Evolutionary conservation across 2,113 vertebrate species (phyloP).

Genomic region (Gambusia affinis): DNA sequence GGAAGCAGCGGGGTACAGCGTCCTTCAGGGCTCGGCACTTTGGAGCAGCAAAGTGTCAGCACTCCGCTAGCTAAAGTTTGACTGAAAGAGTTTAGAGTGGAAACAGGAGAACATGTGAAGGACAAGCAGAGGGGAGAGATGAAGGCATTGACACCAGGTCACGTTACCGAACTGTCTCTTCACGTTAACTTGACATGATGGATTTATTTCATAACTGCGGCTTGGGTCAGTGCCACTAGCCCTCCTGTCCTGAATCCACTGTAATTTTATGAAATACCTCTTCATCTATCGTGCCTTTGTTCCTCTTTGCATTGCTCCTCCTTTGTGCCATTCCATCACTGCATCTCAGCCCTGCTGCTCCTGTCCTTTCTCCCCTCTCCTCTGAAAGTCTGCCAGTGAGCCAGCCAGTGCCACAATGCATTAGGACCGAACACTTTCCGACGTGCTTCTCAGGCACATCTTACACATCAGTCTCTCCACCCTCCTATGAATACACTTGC

Average conservation of each 20-base stretch:
- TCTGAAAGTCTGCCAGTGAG: constrained; percentile 71
- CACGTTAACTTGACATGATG: constrained; percentile 31
- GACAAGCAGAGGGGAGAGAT: constrained; percentile 40
- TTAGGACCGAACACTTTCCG: constrained; percentile 68
- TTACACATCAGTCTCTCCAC: constrained; percentile 44
- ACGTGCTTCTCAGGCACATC: constrained; percentile 66
- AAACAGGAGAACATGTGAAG: constrained; percentile 29
- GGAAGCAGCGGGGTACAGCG: constrained; percentile 52
- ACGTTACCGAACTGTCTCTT: constrained; percentile 29
- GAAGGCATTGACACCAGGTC: constrained; percentile 23
- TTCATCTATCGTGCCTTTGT: constrained; percentile 48
- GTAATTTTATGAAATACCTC: constrained; percentile 39
- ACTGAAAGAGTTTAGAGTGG: constrained; percentile 28
- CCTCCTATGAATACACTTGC: constrained; percentile 18
- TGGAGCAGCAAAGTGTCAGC: constrained; percentile 46
- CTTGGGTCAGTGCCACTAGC: constrained; percentile 23
- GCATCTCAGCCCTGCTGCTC: constrained; percentile 45
- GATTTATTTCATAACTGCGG: constrained; percentile 31
- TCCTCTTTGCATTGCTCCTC: constrained; percentile 25
- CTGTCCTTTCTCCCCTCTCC: constrained; percentile 64
- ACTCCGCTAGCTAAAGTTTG: constrained; percentile 55
- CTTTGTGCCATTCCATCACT: constrained; percentile 4
- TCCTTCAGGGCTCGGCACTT: constrained; percentile 49
- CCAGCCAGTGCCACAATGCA: constrained; percentile 69
- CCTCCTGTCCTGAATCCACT: constrained; percentile 33